phyloP scores from a whole-genome alignment of 2,888 invertebrate genomes.

The Asteroscopus sphinx region DNA sequence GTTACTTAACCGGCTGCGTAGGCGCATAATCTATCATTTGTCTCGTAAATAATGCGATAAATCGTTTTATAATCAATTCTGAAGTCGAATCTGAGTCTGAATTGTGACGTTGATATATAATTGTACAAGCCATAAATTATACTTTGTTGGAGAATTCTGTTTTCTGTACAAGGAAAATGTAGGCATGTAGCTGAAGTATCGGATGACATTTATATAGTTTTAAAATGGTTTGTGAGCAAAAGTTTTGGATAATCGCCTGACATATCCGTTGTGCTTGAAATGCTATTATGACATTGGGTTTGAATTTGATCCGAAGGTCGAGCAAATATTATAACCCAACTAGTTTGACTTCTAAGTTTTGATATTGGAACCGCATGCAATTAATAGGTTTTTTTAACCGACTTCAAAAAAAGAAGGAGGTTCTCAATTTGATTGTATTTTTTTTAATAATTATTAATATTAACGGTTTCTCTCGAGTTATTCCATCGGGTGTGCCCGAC shows the following conservation, averaged over 20 bases:
- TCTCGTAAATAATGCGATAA: conserved; percentile 52
- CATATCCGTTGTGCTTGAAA: neutral
- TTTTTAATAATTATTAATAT: too few species aligned
- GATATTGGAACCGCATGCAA: neutral
- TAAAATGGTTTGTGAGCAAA: conserved; percentile 10
- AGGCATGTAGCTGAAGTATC: conserved; percentile 7
- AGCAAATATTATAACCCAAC: neutral
- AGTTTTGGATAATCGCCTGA: neutral
- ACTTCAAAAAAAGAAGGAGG: too few species aligned
- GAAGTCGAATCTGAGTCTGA: conserved; percentile 23
- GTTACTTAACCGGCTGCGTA: conserved; percentile 39
- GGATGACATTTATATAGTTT: conserved; percentile 19
- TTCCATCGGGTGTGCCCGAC: too few species aligned
- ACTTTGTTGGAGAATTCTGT: conserved; percentile 27
- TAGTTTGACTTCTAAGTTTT: too few species aligned
- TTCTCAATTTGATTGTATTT: too few species aligned
- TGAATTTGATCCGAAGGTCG: neutral
- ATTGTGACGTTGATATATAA: conserved; percentile 35
- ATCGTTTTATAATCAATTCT: conserved; percentile 52
- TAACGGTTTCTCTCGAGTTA: too few species aligned
- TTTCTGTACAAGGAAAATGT: conserved; percentile 39
- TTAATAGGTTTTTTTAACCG: too few species aligned
- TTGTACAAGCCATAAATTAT: conserved; percentile 54
- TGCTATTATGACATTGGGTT: neutral
- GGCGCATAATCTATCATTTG: conserved; percentile 54